Percentiles rank a stretch among this genome's conserved stretches.
Evolutionary conservation across 2,888 invertebrate genomes (phyloP).

Genomic region (Chaitophorus viminalis): DNA sequence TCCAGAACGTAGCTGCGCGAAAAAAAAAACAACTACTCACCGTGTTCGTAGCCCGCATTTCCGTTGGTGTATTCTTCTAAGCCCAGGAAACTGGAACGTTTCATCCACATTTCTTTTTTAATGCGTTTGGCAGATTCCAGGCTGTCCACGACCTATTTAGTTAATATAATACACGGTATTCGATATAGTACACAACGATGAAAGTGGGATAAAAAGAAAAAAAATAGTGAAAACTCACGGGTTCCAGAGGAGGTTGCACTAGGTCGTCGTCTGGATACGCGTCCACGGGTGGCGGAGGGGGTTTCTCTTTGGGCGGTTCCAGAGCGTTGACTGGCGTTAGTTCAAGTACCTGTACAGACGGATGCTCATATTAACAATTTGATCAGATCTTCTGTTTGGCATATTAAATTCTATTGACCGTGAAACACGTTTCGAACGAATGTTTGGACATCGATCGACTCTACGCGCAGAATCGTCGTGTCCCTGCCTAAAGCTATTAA

Average conservation of each 20-base stretch:
- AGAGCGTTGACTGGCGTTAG: slow-evolving; percentile 62
- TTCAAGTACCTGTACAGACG: slow-evolving; percentile 55
- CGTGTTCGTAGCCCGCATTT: slow-evolving; percentile 66
- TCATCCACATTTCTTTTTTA: slow-evolving; percentile 84
- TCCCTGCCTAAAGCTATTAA: no score
- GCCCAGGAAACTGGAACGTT: slow-evolving; percentile 86
- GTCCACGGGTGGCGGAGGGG: slow-evolving; percentile 82
- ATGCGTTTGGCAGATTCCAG: slow-evolving; percentile 85
- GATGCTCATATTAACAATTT: neutral
- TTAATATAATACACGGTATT: no score
- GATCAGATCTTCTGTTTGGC: neutral
- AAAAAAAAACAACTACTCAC: slow-evolving; percentile 63
- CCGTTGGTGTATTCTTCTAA: slow-evolving; percentile 74
- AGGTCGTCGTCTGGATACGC: slow-evolving; percentile 67
- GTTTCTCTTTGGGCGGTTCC: slow-evolving; percentile 87
- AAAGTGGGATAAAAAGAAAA: neutral
- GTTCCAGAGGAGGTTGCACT: slow-evolving; percentile 69
- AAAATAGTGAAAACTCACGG: slow-evolving; percentile 64
- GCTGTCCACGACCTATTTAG: slow-evolving; percentile 67
- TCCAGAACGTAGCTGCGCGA: no score
- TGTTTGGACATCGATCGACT: no score
- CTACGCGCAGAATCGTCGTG: no score
- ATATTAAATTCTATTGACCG: no score
- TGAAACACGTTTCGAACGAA: no score
- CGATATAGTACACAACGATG: neutral